Base-by-base conservation (phyloP, 1,140 invertebrate genomes). In the Ephestia elutella region DNA sequence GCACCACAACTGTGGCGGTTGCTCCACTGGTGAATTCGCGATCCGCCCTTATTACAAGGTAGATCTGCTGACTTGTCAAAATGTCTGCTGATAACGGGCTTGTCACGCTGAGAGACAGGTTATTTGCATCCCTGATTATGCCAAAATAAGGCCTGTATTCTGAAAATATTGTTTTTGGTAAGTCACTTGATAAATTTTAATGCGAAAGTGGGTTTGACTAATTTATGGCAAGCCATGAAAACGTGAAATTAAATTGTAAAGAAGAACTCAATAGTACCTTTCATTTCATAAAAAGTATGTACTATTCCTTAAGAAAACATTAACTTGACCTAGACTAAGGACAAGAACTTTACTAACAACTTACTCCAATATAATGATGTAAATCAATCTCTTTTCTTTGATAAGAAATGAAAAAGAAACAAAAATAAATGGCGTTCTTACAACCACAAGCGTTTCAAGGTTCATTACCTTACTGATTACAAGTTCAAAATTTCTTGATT, bases 1-100 rank as follows among this genome's bases (percentile, higher is more conserved):
- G 62, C 49, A 86, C 15, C 9, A 82, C 54, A 18, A 86, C 54
- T 3, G 78, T 76, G 25, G 81, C 70, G 18, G 68, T 63, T 20
- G 70, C 74, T 0, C 78, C 79, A 21, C 73, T 81, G 1, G 82
- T 82, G 35, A 71, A 57, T 28, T 81, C 64, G 20, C 79, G 64
- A 19, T 69, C 57, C 19, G 80, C 84, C 54, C 50, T 72, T 0
- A 87, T 60, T 5, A 77, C 62, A 0, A 87, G 56, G 18, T 71
- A 68, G 25, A 83, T 66, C 49, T 78, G 73, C 0, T 49, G 59
- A 9, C 67, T 48, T 21, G 19, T 56, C 13, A 74, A 58, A 35
- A 72, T 55, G n/a, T 71, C 67, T 7, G 19, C 38, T 0, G 73
- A 57, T 56, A 85, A 13, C 1, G 62, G 65, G 11, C 58, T 64